Evolutionary conservation across 2,797 vertebrate genomes (phyloP), one percentile per base, ranked within the genome.

Genomic region (Crenichthys baileyi): DNA sequence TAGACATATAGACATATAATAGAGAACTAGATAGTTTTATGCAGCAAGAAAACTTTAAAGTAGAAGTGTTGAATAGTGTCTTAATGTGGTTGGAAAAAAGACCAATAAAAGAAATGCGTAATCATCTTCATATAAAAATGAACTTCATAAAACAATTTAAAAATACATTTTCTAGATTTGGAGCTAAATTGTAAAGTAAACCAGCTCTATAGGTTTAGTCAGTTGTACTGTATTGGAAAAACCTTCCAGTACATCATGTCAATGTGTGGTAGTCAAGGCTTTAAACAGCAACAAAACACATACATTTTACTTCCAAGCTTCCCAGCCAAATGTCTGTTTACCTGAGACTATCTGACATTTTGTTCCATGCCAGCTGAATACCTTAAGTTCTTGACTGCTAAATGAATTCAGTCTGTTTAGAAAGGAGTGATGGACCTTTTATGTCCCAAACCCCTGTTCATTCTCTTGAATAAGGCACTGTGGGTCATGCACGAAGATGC

Each of bases 401-500:
- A 92, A 88, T 55, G 70, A 79, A 91, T 92, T 84, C 81, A 80
- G 83, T 81, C 85, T 91, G 87, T 90, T 91, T 91, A 85, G 88
- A 84, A 84, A 87, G 76, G 22, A 70, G 80, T 82, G 86, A 91
- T 87, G 86, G 88, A 90, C 91, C 88, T 90, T 90, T 87, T 87
- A 84, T 91, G 90, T 88, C 90, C 84, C 89, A 86, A 89, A 87
- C 91, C 88, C 79, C 81, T 81, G 92, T 87, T 91, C 85, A 80
- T 90, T 86, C 86, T 84, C 72, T 50, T 78, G 85, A 92, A 90
- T 83, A 83, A 89, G 86, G 86, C 88, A 68, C 88, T 88, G 83
- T 74, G 87, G 93, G 93, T 94, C 92, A 91, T 88, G 83, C 84
- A 61, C 84, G 44, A 81, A 83, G 90, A 92, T 85, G 90, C 83